Conservation (phyloP, 1,140 invertebrate species). For the Neodiprion pinetum region DNA sequence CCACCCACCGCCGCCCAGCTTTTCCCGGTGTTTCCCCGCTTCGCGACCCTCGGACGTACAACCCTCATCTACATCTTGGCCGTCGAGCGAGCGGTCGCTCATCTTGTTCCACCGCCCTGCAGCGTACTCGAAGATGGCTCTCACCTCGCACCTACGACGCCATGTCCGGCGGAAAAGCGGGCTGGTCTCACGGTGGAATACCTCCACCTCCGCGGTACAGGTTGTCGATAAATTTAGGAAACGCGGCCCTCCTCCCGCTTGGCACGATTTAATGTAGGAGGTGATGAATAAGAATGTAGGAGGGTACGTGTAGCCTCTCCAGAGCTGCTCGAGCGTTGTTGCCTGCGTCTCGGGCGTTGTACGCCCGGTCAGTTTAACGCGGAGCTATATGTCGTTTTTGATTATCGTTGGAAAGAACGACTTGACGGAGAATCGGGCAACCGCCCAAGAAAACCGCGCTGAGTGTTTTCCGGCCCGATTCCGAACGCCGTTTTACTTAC, state of each 20-base stretch:
- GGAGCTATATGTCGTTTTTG: background rate
- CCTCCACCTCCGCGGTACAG: constrained; percentile 40
- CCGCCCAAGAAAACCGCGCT: background rate
- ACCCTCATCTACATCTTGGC: constrained; percentile 44
- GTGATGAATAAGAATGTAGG: no score
- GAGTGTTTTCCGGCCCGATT: background rate
- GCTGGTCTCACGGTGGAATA: no score
- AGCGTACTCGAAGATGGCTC: constrained; percentile 11
- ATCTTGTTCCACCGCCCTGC: constrained; percentile 16
- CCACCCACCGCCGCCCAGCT: constrained; percentile 20
- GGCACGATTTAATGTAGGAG: no score
- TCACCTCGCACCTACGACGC: constrained; percentile 6
- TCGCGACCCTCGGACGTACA: constrained; percentile 25
- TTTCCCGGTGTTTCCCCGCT: constrained; percentile 26
- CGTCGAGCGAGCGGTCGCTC: constrained; percentile 31
- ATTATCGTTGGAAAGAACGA: background rate
- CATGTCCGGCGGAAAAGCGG: background rate
- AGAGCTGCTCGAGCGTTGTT: no score
- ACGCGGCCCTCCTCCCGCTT: background rate
- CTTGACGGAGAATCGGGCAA: background rate
- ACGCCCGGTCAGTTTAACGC: background rate
- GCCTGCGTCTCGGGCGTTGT: background rate
- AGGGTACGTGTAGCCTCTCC: no score
- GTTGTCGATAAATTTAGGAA: constrained; percentile 59
- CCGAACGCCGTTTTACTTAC: background rate